These are phyloP conservation scores for Papilio helenus DNA, from an alignment of 1,140 invertebrate species.

Conservation along the genomic window DNA sequence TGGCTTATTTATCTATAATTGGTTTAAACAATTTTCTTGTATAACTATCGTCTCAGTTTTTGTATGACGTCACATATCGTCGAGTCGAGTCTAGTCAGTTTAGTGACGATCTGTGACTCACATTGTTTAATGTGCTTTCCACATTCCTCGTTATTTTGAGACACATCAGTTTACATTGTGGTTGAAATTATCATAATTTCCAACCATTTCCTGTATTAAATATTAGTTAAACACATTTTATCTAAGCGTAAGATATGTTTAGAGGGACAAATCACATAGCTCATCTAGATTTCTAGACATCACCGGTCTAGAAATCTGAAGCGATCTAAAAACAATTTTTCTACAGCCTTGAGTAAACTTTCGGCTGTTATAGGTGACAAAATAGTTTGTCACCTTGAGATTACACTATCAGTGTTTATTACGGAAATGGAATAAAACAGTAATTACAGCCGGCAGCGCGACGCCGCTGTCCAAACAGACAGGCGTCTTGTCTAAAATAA, in stretches of 20 bases:
- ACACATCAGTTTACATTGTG: constrained; percentile 16
- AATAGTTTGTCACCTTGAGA: not conserved
- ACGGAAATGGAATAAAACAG: not conserved
- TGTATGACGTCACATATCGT: not conserved
- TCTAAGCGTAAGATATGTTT: no score
- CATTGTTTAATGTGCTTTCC: constrained; percentile 1
- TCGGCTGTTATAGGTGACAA: not conserved
- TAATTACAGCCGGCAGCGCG: constrained; percentile 5
- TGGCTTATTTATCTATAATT: no score
- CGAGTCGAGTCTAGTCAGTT: not conserved
- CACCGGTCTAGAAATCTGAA: not conserved
- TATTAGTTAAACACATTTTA: not conserved
- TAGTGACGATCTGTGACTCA: not conserved
- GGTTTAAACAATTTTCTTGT: not conserved
- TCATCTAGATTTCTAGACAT: no score
- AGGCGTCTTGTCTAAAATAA: constrained; percentile 4
- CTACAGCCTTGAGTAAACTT: not conserved
- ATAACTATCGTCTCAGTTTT: not conserved
- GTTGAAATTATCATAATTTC: not conserved
- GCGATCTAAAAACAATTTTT: not conserved
- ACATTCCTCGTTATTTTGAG: constrained; percentile 2
- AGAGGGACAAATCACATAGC: no score
- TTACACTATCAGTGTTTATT: not conserved
- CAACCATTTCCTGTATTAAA: constrained; percentile 7
- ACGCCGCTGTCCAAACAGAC: constrained; percentile 3